A percentile compares a stretch with the other conserved stretches of the same genome.
phyloP scores from a whole-genome alignment of 2,888 invertebrate genomes.

The Diplazon laetatorius region DNA sequence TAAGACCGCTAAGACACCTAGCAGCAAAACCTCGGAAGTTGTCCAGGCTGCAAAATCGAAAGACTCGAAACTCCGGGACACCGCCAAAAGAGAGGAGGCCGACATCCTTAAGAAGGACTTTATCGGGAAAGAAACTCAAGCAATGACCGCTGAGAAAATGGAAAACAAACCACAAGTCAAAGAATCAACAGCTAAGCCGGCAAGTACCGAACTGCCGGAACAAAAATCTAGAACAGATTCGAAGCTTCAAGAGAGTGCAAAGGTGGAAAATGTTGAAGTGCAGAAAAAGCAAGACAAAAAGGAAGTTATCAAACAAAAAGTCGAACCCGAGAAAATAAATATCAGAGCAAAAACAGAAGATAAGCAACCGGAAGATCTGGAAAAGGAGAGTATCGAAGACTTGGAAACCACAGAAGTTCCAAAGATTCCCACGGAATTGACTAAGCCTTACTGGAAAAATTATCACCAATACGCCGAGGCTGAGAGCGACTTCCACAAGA shows the following conservation, averaged over 20 bases:
- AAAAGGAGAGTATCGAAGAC: conserved; percentile 11
- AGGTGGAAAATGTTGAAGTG: neutral
- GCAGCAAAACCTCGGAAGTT: neutral
- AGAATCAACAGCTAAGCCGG: conserved; percentile 1
- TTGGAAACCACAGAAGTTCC: conserved; percentile 11
- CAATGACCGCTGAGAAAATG: neutral
- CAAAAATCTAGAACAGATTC: conserved; percentile 4
- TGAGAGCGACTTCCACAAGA: conserved; percentile 74
- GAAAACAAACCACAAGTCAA: conserved; percentile 2
- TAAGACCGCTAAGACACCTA: neutral
- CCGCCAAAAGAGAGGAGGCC: neutral
- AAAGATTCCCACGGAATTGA: conserved; percentile 44
- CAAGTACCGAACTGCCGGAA: neutral
- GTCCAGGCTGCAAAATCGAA: neutral
- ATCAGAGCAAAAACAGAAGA: neutral
- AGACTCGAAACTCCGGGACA: neutral
- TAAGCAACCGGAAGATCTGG: neutral
- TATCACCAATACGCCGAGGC: conserved; percentile 74
- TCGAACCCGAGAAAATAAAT: neutral
- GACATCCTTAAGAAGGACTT: conserved; percentile 28
- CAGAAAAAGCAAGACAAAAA: conserved; percentile 8
- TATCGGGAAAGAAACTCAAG: conserved; percentile 6
- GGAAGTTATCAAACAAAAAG: conserved; percentile 19
- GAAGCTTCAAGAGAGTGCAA: neutral
- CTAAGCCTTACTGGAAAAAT: conserved; percentile 75